Evolutionary conservation across 2,888 invertebrate genomes (phyloP), one percentile per base, ranked within the genome.

Genomic region (Apamea anceps): DNA sequence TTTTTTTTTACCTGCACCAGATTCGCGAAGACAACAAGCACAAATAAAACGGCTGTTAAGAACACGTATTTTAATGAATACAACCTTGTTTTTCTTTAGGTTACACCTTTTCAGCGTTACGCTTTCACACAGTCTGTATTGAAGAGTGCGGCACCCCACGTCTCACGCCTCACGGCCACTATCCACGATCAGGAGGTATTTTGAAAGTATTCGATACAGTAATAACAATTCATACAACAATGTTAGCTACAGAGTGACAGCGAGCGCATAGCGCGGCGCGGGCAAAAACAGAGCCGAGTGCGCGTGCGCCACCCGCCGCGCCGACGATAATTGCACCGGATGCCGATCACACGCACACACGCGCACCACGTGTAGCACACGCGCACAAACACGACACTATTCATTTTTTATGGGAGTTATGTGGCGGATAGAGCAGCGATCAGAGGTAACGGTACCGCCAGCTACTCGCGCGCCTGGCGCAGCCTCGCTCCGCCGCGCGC

Each of bases 291-390:
- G 75, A 79, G 84, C 77, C 72, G 73, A 13, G 81, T 73, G 85
- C 87, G 85, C 89, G 87, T 79, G 88, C 81, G 82, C 83, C 60
- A 62, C 51, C 75, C 45, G 81, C 76, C 77, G 75, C 48, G 81
- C 75, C 74, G 72, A 75, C 60, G 68, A 76, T 90, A 86, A 87
- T 90, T 85, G 88, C 84, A 77, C 87, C 88, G 90, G 84, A 89
- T 87, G 88, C 88, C 87, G 77, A 86, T 81, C 85, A 76, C 84
- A 76, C 86, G 60, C 81, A 76, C 79, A 73, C 77, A 75, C 70
- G 57, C 32, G 8, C 51, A n/a, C 25, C 18, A 57, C 63, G 42
- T 37, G 62, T 21, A 32, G 25, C 37, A 45, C 62, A 42, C 32
- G 32, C 51, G 28, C 15, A 28, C 68, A 48, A 63, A 71, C 79